phyloP scores from a whole-genome alignment of 2,797 vertebrate species.

The Artibeus lituratus region DNA sequence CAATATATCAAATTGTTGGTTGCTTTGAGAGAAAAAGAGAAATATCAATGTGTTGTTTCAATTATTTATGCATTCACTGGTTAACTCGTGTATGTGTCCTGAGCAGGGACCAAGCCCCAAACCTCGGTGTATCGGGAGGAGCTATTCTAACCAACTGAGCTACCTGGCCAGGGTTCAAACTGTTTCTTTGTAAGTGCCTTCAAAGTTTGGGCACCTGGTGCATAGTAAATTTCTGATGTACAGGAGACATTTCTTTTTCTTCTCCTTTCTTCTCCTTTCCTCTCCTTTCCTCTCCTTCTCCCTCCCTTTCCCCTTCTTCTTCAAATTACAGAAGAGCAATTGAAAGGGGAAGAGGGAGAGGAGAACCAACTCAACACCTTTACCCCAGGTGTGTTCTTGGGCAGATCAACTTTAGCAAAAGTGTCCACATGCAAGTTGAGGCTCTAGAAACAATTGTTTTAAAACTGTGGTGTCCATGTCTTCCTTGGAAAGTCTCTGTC shows the following conservation, averaged over 20 bases:
- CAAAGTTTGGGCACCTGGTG: no score
- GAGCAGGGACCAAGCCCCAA: background rate
- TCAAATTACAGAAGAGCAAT: background rate
- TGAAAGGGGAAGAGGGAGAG: background rate
- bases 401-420: background rate
- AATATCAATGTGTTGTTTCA: background rate
- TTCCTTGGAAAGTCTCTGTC: background rate
- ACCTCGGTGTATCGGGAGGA: background rate
- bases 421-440: background rate
- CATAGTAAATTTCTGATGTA: background rate
- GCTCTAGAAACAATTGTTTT: background rate
- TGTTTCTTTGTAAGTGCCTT: background rate
- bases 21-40: background rate
- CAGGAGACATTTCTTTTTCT: background rate
- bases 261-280: background rate
- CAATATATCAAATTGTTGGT: background rate
- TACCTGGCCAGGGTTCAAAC: background rate
- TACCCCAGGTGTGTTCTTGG: background rate
- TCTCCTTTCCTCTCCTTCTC: no score
- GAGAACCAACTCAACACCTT: background rate
- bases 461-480: background rate
- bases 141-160: background rate
- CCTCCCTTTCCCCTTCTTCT: no score
- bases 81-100: background rate
- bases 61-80: background rate